These are phyloP conservation scores for Malacoraja senta DNA, from an alignment of 2,797 vertebrate genomes.

Conservation along the genomic window DNA sequence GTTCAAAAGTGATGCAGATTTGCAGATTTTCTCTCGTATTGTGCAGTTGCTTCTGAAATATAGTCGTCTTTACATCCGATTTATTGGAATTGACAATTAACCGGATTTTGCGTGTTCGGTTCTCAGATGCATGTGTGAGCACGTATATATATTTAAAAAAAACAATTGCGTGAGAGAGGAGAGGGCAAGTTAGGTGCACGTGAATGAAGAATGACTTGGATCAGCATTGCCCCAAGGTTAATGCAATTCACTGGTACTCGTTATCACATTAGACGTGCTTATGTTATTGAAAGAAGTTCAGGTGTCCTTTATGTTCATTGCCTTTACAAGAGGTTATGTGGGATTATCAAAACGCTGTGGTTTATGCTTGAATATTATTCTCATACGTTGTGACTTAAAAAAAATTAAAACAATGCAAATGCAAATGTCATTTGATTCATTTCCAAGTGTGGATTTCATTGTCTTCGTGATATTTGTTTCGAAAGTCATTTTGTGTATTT, in stretches of 20 bases:
- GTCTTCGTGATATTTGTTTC: neutral
- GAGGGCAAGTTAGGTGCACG: constrained; percentile 42
- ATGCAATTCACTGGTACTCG: constrained; percentile 57
- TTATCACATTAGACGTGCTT: constrained; percentile 50
- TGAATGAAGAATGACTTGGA: constrained; percentile 44
- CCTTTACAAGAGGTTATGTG: neutral
- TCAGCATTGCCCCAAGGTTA: constrained; percentile 52
- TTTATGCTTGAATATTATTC: neutral
- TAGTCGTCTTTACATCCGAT: neutral
- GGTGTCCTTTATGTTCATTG: neutral
- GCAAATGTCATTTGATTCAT: neutral
- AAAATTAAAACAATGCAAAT: neutral
- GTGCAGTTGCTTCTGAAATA: neutral
- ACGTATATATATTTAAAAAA: constrained; percentile 41
- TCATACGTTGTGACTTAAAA: neutral
- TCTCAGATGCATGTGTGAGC: constrained; percentile 44
- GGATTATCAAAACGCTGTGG: neutral
- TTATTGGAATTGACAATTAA: constrained; percentile 39
- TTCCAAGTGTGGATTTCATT: neutral
- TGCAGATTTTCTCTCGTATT: neutral
- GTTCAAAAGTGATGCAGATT: neutral
- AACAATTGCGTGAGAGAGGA: constrained; percentile 50
- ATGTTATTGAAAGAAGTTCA: constrained; percentile 51
- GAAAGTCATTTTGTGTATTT: neutral
- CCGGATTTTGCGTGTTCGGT: constrained; percentile 31